These are phyloP conservation scores for Spatulosminthurus flaviceps DNA, from an alignment of 2,888 invertebrate genomes.

Conservation along the genomic window DNA sequence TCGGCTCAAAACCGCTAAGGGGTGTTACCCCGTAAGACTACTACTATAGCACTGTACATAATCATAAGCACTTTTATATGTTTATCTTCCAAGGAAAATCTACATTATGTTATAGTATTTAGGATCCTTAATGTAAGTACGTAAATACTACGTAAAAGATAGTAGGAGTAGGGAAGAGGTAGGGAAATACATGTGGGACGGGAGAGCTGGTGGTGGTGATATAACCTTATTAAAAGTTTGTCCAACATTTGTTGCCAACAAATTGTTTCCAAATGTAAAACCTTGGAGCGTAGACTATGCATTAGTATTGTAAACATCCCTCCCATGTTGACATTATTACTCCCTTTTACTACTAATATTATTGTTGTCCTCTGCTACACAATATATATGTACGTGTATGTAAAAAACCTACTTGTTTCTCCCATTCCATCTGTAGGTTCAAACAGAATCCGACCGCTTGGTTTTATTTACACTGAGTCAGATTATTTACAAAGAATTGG, in stretches of 20 bases:
- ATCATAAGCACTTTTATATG: too few species aligned
- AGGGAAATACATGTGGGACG: too few species aligned
- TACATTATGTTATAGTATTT: too few species aligned
- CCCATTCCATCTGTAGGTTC: slow-evolving; percentile 57
- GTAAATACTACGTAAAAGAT: too few species aligned
- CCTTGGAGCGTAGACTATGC: not conserved
- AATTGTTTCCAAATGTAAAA: not conserved
- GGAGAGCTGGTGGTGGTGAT: too few species aligned
- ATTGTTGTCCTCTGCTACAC: not conserved
- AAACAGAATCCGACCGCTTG: slow-evolving; percentile 63
- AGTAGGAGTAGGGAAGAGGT: too few species aligned
- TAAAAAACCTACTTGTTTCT: not conserved
- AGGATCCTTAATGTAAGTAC: too few species aligned
- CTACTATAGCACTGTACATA: too few species aligned
- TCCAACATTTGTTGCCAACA: not conserved
- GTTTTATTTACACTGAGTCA: slow-evolving; percentile 65
- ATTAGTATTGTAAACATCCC: not conserved
- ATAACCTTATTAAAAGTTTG: too few species aligned
- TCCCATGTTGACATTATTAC: slow-evolving; percentile 1
- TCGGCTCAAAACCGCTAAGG: not conserved
- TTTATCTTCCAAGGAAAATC: too few species aligned
- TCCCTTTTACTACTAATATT: not conserved
- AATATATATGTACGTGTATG: not conserved
- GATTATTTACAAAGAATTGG: slow-evolving; percentile 65
- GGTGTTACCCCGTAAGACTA: not conserved